Evolutionary conservation across 2,888 invertebrate species (phyloP), one percentile per base, ranked within the genome.

Genomic region (Scaptomyza parva): DNA sequence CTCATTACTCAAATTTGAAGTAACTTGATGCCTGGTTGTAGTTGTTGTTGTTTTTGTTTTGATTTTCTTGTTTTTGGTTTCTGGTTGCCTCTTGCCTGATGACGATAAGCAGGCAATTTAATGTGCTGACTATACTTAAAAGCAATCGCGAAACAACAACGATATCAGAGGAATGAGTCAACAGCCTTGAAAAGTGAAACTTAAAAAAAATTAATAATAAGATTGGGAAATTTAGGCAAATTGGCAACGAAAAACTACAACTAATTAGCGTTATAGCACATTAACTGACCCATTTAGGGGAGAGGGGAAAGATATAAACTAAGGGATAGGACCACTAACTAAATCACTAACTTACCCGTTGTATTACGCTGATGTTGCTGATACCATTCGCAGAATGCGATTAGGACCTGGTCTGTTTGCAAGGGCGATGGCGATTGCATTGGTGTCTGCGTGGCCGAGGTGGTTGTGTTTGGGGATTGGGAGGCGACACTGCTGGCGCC

Each of bases 331-430:
- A 3, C 14, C n/a, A n/a, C n/a, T n/a, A n/a, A n/a, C n/a, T n/a
- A n/a, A 14, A 14, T 33, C n/a, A 9, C 0, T 33, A 14, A 44
- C 91, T 90, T 70, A 91, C 91, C 91, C 60, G 79, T 79, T 59
- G 83, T 77, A 37, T 50, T 68, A 14, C 91, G 89, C 22, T 72
- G 88, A 26, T 78, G 69, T 18, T 76, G 73, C 74, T 90, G 89
- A 55, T 91, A 76, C 65, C 89, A 91, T 65, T 92, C 91, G 66
- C 89, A 92, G 51, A 92, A 86, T 57, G 91, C 92, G 85, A 90
- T 87, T 57, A 92, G 84, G 70, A 92, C 81, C 71, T 91, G 90
- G 68, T 91, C 91, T 14, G 88, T 85, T 61, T 88, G 88, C 66
- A 90, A 79, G 63, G 47, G 76, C 75, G 67, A 79, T 57, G 85